These are phyloP conservation scores for Ectemnius cavifrons DNA, from an alignment of 2,888 invertebrate species.

Conservation along the genomic window DNA sequence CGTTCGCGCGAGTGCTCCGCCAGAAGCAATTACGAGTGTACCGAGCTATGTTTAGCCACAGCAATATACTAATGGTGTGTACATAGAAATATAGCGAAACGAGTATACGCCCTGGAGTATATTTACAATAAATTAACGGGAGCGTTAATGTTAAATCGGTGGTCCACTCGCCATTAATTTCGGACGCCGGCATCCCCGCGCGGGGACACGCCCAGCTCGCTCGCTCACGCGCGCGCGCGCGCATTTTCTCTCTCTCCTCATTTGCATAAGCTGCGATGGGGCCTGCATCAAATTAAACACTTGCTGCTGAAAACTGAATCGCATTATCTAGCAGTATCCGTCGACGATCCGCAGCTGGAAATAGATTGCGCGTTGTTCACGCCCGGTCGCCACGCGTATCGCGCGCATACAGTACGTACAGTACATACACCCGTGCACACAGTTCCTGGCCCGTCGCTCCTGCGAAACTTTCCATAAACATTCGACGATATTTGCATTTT, in stretches of 20 bases:
- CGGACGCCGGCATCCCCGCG: conserved; percentile 57
- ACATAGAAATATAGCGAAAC: conserved; percentile 71
- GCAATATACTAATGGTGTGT: conserved; percentile 71
- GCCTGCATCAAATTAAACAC: conserved; percentile 60
- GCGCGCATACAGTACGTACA: not conserved
- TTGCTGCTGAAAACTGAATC: conserved; percentile 56
- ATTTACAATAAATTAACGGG: conserved; percentile 72
- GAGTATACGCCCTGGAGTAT: conserved; percentile 67
- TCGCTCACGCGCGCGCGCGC: not conserved
- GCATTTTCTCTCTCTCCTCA: conserved; percentile 40
- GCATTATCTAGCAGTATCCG: conserved; percentile 45
- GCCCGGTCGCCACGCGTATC: not conserved
- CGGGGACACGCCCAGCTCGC: too few relatives aligned
- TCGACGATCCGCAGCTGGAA: conserved; percentile 12
- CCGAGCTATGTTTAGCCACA: conserved; percentile 65
- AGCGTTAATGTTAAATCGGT: conserved; percentile 69
- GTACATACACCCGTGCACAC: too few relatives aligned
- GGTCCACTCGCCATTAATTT: conserved; percentile 67
- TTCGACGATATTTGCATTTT: conserved; percentile 1
- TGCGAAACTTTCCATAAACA: conserved; percentile 4
- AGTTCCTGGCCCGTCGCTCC: too few relatives aligned
- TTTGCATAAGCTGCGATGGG: conserved; percentile 48
- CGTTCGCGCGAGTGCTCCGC: conserved; percentile 1
- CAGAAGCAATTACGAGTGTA: conserved; percentile 39
- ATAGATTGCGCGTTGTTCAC: conserved; percentile 23